Conservation (phyloP, 2,113 vertebrate genomes). For the Falcunculus frontatus region DNA sequence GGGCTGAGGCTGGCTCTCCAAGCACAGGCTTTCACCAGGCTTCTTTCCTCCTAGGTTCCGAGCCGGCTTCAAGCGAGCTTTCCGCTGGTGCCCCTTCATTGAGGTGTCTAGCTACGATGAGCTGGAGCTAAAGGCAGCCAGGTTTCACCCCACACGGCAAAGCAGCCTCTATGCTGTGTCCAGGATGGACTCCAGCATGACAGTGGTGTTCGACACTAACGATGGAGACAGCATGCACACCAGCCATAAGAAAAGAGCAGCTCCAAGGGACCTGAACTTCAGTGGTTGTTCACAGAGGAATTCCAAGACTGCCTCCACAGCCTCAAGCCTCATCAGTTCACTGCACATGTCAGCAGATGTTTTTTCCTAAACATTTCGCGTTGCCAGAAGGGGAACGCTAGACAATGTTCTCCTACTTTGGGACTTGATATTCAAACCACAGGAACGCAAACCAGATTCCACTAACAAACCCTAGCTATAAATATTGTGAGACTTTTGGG, state of each 20-base stretch:
- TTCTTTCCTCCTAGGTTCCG: slow-evolving; percentile 80
- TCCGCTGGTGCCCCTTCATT: slow-evolving; percentile 95
- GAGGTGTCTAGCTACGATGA: slow-evolving; percentile 88
- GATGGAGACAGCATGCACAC: slow-evolving; percentile 56
- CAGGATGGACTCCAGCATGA: slow-evolving; percentile 87
- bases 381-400: neutral
- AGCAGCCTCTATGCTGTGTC: slow-evolving; percentile 91
- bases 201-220: slow-evolving; percentile 72
- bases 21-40: neutral
- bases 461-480: neutral
- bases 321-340: slow-evolving; percentile 71
- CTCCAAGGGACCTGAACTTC: slow-evolving; percentile 59
- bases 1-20: neutral
- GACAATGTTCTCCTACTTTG: neutral
- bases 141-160: slow-evolving; percentile 82
- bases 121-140: slow-evolving; percentile 83
- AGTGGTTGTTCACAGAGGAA: slow-evolving; percentile 53
- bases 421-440: neutral
- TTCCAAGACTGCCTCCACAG: slow-evolving; percentile 58
- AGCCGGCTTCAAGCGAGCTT: slow-evolving; percentile 91
- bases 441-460: neutral
- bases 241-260: slow-evolving; percentile 71
- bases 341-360: slow-evolving; percentile 73
- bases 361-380: slow-evolving; percentile 70
- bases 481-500: neutral